phyloP scores from a whole-genome alignment of 1,140 invertebrate species.

The Tetraneura akinire region DNA sequence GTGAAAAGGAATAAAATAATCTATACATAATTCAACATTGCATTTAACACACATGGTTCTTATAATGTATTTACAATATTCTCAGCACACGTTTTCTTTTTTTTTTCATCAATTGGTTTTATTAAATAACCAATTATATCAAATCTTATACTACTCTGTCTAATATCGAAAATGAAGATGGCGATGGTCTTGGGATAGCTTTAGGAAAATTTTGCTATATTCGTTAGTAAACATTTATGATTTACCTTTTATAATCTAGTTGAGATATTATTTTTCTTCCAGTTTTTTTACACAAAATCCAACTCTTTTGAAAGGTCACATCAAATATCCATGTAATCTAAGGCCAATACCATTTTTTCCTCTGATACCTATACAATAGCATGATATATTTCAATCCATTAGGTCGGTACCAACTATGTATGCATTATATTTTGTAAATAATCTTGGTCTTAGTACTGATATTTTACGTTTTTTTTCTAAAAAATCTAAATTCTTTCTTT shows the following conservation, averaged over 20 bases:
- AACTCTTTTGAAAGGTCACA: constrained; percentile 35
- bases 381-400: constrained; percentile 52
- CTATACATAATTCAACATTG: not conserved
- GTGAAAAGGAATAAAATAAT: not conserved
- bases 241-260: not conserved
- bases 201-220: not conserved
- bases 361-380: constrained; percentile 53
- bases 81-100: not conserved
- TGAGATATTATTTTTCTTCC: not conserved
- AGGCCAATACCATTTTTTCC: constrained; percentile 55
- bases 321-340: constrained; percentile 53
- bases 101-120: too few species aligned
- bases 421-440: constrained; percentile 53
- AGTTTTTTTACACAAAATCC: not conserved
- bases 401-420: constrained; percentile 52
- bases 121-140: not conserved
- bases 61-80: not conserved
- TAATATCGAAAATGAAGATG: not conserved
- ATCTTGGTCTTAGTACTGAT: constrained; percentile 50
- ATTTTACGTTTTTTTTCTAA: constrained; percentile 50
- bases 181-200: not conserved
- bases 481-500: too few species aligned
- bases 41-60: not conserved
- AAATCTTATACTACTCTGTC: not conserved
- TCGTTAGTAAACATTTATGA: constrained; percentile 2